Conservation (phyloP, 2,797 vertebrate genomes). For the Melanotaenia pygmaea region DNA sequence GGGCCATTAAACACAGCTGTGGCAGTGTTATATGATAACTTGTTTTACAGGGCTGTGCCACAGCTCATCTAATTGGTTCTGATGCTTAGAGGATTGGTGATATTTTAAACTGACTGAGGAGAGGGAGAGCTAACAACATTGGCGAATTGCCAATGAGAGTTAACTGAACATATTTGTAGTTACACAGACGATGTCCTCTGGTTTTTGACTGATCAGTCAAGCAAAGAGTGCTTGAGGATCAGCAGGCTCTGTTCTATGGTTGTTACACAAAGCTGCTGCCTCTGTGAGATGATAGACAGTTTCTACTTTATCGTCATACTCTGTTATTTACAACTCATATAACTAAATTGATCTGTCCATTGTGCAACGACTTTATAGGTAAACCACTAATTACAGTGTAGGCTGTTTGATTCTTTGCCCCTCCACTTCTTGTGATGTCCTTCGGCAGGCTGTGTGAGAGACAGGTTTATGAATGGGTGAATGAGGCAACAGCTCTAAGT, state of each 20-base stretch:
- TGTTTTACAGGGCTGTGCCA: slow-evolving; percentile 49
- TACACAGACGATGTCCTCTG: slow-evolving; percentile 12
- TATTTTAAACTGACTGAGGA: slow-evolving; percentile 45
- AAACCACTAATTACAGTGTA: not conserved
- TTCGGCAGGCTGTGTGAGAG: not conserved
- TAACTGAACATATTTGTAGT: slow-evolving; percentile 28
- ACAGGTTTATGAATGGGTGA: not conserved
- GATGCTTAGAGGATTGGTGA: slow-evolving; percentile 38
- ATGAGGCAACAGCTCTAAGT: not conserved
- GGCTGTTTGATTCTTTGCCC: not conserved
- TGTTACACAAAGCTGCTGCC: not conserved
- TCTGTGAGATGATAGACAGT: not conserved
- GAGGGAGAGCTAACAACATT: slow-evolving; percentile 18
- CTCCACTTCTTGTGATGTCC: not conserved
- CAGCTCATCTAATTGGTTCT: slow-evolving; percentile 54
- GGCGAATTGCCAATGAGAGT: slow-evolving; percentile 23
- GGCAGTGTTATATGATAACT: slow-evolving; percentile 45
- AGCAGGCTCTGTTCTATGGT: slow-evolving; percentile 1
- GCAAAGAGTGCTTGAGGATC: slow-evolving; percentile 5
- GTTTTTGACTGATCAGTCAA: slow-evolving; percentile 28
- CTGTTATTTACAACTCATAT: not conserved
- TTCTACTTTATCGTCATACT: not conserved
- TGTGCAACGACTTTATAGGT: not conserved
- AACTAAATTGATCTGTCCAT: not conserved
- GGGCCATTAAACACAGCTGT: slow-evolving; percentile 38